These are phyloP conservation scores for Cyphomyrus discorhynchus DNA, from an alignment of 2,113 vertebrate species.

Conservation along the genomic window DNA sequence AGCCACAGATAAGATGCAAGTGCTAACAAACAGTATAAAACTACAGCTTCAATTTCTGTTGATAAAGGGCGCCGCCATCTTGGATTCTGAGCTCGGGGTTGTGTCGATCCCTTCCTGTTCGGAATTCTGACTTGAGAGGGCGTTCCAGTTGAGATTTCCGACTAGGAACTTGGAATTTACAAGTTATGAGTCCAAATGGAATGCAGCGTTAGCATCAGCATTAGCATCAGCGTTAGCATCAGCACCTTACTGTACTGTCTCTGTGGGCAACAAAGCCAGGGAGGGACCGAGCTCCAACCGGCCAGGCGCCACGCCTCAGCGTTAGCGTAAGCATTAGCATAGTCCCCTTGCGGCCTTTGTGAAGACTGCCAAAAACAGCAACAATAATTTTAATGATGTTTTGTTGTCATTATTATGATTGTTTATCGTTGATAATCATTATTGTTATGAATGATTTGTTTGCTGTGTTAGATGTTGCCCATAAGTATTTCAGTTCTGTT, in stretches of 20 bases:
- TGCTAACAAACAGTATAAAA: too few relatives aligned
- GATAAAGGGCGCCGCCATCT: too few relatives aligned
- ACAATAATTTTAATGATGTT: not conserved
- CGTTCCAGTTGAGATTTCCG: too few relatives aligned
- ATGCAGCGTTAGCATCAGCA: too few relatives aligned
- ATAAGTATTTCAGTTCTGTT: not conserved
- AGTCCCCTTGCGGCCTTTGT: not conserved
- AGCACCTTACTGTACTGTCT: not conserved
- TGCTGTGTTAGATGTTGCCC: not conserved
- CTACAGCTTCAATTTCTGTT: too few relatives aligned
- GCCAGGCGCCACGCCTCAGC: slow-evolving; percentile 61
- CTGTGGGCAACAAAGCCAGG: slow-evolving; percentile 61
- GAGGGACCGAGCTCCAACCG: slow-evolving; percentile 78
- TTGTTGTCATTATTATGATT: not conserved
- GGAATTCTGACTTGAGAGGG: too few relatives aligned
- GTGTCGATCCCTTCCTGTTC: too few relatives aligned
- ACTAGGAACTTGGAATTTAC: too few relatives aligned
- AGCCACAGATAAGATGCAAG: too few relatives aligned
- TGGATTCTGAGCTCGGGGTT: too few relatives aligned
- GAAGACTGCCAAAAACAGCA: too few relatives aligned
- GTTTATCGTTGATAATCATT: not conserved
- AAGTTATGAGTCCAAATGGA: too few relatives aligned
- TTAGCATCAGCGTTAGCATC: not conserved
- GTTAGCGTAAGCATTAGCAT: not conserved
- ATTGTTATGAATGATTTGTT: not conserved